phyloP scores from a whole-genome alignment of 2,797 vertebrate species.

The Chelon labrosus region DNA sequence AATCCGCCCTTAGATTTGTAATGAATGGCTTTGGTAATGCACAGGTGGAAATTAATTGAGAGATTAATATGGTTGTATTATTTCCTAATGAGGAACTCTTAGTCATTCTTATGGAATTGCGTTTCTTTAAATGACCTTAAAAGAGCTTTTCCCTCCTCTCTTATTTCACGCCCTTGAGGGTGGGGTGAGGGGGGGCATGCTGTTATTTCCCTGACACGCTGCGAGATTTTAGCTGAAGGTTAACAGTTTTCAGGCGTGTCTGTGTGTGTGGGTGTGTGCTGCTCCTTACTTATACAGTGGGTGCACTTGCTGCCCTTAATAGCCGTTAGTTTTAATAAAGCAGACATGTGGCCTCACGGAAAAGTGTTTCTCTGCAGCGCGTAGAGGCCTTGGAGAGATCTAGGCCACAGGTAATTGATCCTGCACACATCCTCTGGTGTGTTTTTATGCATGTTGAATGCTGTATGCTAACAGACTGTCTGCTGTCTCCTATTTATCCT shows the following conservation, averaged over 20 bases:
- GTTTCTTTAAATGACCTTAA: constrained; percentile 51
- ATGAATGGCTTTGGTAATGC: constrained; percentile 20
- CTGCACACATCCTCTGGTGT: background rate
- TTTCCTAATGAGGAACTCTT: constrained; percentile 47
- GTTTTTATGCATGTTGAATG: background rate
- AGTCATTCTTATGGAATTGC: constrained; percentile 36
- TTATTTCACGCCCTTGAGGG: constrained; percentile 30
- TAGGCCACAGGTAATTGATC: constrained; percentile 23
- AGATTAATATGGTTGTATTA: constrained; percentile 26
- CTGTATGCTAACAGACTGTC: background rate
- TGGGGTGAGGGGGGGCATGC: background rate
- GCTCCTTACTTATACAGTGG: constrained; percentile 29
- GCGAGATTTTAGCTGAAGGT: constrained; percentile 54
- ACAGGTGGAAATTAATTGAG: constrained; percentile 22
- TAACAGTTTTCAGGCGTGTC: constrained; percentile 34
- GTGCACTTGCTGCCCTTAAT: constrained; percentile 22
- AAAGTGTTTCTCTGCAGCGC: constrained; percentile 20
- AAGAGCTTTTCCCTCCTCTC: constrained; percentile 39
- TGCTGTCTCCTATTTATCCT: background rate
- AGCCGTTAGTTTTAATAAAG: constrained; percentile 42
- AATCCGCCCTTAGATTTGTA: constrained; percentile 23
- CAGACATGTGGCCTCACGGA: constrained; percentile 30
- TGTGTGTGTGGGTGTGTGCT: constrained; percentile 13
- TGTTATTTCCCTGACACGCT: constrained; percentile 38
- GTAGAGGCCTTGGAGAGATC: constrained; percentile 18